phyloP scores from a whole-genome alignment of 1,140 invertebrate genomes.

The Eriosoma lanigerum region DNA sequence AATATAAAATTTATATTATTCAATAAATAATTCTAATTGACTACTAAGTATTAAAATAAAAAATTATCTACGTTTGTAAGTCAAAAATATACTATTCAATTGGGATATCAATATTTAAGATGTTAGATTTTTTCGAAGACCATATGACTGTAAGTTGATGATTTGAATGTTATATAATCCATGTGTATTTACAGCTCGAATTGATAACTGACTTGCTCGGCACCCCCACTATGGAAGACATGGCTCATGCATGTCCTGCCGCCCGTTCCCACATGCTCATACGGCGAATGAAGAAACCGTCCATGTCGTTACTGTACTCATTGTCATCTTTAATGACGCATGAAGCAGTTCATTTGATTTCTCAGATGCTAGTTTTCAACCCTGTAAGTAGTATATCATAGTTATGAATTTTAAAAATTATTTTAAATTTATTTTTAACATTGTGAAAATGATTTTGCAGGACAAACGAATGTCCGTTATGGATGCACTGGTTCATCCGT shows the following conservation, averaged over 20 bases:
- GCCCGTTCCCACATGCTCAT: constrained; percentile 91
- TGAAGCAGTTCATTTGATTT: constrained; percentile 96
- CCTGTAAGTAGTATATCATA: constrained; percentile 69
- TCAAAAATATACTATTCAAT: too few species aligned
- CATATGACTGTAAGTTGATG: too few species aligned
- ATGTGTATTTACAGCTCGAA: constrained; percentile 73
- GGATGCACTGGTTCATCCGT: constrained; percentile 93
- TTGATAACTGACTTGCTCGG: constrained; percentile 95
- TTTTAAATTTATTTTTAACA: too few species aligned
- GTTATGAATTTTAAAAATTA: too few species aligned
- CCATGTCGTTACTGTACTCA: constrained; percentile 87
- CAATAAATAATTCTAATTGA: too few species aligned
- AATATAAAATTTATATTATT: too few species aligned
- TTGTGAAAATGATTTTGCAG: too few species aligned
- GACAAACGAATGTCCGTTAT: constrained; percentile 92
- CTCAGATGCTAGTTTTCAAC: constrained; percentile 97
- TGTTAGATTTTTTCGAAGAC: too few species aligned
- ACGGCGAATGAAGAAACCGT: constrained; percentile 82
- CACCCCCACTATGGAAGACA: constrained; percentile 93
- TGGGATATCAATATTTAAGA: too few species aligned
- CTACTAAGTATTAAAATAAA: too few species aligned
- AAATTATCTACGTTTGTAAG: too few species aligned
- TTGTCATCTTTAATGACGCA: constrained; percentile 90
- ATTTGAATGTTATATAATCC: too few species aligned
- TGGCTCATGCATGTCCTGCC: constrained; percentile 94